Evolutionary conservation across 2,113 vertebrate genomes (phyloP).

Genomic region (rabbit (Oryctolagus cuniculus)): DNA sequence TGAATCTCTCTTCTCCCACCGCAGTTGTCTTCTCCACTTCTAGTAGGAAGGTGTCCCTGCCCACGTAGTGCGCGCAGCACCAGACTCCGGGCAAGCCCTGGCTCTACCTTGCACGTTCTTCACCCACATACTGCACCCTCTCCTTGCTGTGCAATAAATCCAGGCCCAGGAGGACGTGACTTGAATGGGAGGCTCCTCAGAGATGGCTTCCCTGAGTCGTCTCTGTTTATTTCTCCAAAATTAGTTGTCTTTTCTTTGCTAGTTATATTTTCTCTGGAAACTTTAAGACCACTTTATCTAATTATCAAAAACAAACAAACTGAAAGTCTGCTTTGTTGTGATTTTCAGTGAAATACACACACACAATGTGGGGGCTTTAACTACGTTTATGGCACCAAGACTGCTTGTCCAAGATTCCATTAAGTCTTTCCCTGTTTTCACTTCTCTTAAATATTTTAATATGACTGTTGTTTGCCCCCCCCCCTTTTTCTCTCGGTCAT

Average conservation of each 20-base stretch:
- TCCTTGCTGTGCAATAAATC: background rate
- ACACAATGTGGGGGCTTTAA: background rate
- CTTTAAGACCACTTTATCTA: background rate
- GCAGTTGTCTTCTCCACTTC: background rate
- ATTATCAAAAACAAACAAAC: background rate
- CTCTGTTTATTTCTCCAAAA: slow-evolving; percentile 24
- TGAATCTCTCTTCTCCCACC: background rate
- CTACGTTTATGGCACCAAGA: background rate
- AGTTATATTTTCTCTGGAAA: slow-evolving; percentile 38
- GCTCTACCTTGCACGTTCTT: background rate
- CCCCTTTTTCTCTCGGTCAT: no score
- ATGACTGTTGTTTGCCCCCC: background rate
- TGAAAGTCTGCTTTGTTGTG: background rate
- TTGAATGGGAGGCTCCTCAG: background rate
- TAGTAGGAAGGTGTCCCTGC: background rate
- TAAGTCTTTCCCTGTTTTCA: background rate
- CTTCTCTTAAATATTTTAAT: slow-evolving; percentile 31
- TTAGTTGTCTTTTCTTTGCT: background rate
- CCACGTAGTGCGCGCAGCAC: background rate
- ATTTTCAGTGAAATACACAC: background rate
- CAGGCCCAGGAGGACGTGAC: background rate
- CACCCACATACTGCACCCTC: background rate
- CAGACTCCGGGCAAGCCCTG: background rate
- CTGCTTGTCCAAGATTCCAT: background rate
- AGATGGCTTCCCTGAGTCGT: background rate